Evolutionary conservation across 1,140 invertebrate species (phyloP), one percentile per base, ranked within the genome.

Genomic region (Diabrotica virgifera): DNA sequence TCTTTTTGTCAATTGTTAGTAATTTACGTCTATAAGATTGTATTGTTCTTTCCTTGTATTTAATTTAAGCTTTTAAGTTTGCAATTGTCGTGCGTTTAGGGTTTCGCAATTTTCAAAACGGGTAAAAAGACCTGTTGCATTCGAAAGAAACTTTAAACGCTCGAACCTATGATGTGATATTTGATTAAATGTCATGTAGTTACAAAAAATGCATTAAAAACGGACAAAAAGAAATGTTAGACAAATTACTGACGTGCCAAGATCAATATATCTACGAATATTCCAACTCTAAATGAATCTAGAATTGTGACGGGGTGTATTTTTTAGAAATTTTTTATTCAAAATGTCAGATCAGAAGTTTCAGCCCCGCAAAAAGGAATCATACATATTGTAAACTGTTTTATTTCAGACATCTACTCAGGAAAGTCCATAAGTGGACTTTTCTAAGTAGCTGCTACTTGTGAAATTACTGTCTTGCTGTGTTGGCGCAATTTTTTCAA

Each of bases 201-300:
- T 46, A 46, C n/a, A 5, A 46, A 46, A 46, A 46, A 10, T 46
- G n/a, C n/a, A 46, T 46, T 46, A n/a, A 46, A 46, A 46, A n/a
- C 40, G 40, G 40, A 46, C 40, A 46, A 46, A 46, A 46, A 46
- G 40, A 46, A 46, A 46, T n/a, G 40, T 46, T 46, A n/a, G 24
- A 24, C 4, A 46, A 46, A 46, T 46, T 46, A 46, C 40, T 46
- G 40, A 46, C n/a, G 40, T 46, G 40, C 40, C 40, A 46, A 46
- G 40, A 46, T 46, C 40, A 6, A 46, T 46, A n/a, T 46, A 46
- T 24, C 24, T 24, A 24, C 24, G 24, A 24, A 24, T 24, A 24
- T 24, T 24, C 24, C 24, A 24, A 24, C 24, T 24, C 1, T 24
- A 24, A 24, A 24, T 24, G 24, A 24, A 24, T 24, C 24, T 24